Evolutionary conservation across 2,797 vertebrate species (phyloP), one percentile per base, ranked within the genome.

Genomic region (Enteromius fasciolatus): DNA sequence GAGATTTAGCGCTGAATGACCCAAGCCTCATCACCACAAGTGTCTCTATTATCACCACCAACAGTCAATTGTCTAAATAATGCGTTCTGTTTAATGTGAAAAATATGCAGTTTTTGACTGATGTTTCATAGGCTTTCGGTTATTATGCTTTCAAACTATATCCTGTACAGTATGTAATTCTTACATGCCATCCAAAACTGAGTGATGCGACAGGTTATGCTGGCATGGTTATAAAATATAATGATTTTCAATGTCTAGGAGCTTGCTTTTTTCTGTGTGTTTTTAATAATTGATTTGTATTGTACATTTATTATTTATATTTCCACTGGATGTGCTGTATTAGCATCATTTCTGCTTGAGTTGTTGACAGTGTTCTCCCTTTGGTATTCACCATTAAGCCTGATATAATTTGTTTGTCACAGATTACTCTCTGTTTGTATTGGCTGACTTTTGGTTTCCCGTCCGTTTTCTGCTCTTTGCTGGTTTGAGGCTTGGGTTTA

Each of bases 361-460:
- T n/a, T 77, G 25, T 69, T 76, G 25, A 48, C 66, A 48, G 11
- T 66, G 25, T 70, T 41, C 15, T 20, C 57, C 18, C 50, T 46
- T 44, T 70, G 31, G 20, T 73, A 41, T 87, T 87, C 57, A 79
- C 28, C 25, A 63, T 73, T 31, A 50, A 61, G 8, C 28, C 76
- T 54, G 23, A 25, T 52, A 39, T 48, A 52, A 69, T 61, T 69
- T 83, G 54, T 78, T 77, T 81, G 50, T 31, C 15, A 31, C n/a
- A 50, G 28, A 68, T 68, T 33, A 31, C 52, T 23, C 39, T 41
- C 2, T 48, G 73, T 73, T 87, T 85, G 59, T 77, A 63, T 80
- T 80, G 86, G 66, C 70, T 66, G 20, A 72, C 52, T 50, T 23
- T 41, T 57, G 36, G 25, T 73, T 44, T 14, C 11, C 2, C 9